Evolutionary conservation across 2,888 invertebrate species (phyloP).

Genomic region (Cloeon dipterum): DNA sequence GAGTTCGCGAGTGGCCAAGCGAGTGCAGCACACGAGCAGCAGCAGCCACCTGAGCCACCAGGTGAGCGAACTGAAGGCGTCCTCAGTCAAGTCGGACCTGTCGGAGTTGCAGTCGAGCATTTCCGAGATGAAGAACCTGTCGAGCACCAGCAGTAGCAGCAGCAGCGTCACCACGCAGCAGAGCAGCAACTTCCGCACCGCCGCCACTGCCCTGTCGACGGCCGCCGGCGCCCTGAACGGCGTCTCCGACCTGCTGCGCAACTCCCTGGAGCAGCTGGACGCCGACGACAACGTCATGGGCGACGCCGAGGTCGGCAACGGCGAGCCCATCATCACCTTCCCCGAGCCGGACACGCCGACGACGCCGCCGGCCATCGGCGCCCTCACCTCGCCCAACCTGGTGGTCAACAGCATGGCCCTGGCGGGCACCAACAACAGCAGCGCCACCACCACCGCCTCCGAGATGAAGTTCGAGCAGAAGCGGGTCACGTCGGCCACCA

Average conservation of each 20-base stretch:
- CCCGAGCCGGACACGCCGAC: conserved; percentile 57
- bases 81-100: conserved; percentile 58
- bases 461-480: conserved; percentile 58
- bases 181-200: conserved; percentile 9
- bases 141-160: conserved; percentile 9
- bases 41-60: conserved; percentile 4
- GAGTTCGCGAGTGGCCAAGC: conserved; percentile 1
- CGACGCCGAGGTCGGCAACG: conserved; percentile 11
- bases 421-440: conserved; percentile 2
- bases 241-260: conserved; percentile 29
- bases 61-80: conserved; percentile 54
- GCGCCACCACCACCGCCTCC: conserved; percentile 9
- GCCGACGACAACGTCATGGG: conserved; percentile 18
- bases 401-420: conserved; percentile 10
- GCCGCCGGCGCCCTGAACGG: conserved; percentile 1
- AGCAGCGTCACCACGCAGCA: conserved; percentile 6
- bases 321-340: conserved; percentile 53
- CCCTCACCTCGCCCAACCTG: conserved; percentile 14
- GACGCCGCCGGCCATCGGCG: conserved; percentile 22
- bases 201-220: conserved; percentile 6
- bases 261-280: conserved; percentile 49
- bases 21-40: conserved; percentile 2
- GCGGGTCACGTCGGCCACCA: conserved; percentile 51
- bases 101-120: conserved; percentile 61
- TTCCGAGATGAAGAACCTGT: conserved; percentile 63